Percentiles rank a stretch among this genome's conserved stretches.
These are phyloP conservation scores for Watsonalla binaria DNA, from an alignment of 2,888 invertebrate species.

Conservation along the genomic window DNA sequence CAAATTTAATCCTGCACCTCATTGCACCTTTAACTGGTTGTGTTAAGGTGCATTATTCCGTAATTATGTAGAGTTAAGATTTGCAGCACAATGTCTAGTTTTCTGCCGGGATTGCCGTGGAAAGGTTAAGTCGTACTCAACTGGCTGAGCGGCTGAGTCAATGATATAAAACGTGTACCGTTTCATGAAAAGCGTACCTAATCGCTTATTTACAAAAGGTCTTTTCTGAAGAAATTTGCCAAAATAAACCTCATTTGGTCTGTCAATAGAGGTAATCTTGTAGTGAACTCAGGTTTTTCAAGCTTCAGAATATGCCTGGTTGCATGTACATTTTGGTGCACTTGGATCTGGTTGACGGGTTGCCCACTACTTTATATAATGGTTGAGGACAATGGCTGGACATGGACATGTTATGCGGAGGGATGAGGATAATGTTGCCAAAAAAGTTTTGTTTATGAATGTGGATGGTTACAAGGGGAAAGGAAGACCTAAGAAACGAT, in stretches of 20 bases:
- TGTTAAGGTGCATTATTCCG: constrained; percentile 9
- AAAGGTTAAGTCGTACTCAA: constrained; percentile 54
- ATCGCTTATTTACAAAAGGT: neutral
- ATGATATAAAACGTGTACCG: constrained; percentile 24
- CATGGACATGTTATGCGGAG: no score
- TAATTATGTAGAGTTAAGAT: constrained; percentile 2
- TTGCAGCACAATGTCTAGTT: constrained; percentile 48
- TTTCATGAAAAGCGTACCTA: neutral
- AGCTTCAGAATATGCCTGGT: no score
- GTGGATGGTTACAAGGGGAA: no score
- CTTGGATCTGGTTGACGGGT: no score
- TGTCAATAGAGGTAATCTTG: neutral
- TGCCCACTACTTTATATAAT: no score
- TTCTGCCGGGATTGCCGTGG: constrained; percentile 53
- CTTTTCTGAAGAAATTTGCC: neutral
- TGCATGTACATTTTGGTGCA: no score
- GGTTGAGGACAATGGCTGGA: no score
- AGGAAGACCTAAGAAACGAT: no score
- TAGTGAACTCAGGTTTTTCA: neutral
- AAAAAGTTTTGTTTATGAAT: no score
- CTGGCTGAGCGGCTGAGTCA: constrained; percentile 31
- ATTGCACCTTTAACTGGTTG: constrained; percentile 18
- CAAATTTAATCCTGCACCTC: constrained; percentile 20
- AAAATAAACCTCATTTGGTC: neutral
- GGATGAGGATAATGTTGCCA: no score